These are phyloP conservation scores for Cladopsammia gracilis DNA, from an alignment of 64 coral and sea anemone genomes.

Conservation along the genomic window DNA sequence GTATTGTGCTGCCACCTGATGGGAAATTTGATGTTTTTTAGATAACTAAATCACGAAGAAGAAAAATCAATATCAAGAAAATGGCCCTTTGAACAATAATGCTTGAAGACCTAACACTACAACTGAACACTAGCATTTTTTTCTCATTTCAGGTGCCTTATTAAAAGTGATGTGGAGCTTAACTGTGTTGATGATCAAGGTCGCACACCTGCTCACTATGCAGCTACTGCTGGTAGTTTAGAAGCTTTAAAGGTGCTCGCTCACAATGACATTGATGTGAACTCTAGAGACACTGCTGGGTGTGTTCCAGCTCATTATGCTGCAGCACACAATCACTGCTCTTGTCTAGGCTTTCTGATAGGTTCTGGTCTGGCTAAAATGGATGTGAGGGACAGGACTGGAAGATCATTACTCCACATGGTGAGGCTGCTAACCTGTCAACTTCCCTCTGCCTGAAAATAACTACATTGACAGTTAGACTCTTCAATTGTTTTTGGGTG, in stretches of 20 bases:
- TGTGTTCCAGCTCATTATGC: conserved; percentile 88
- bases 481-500: too few species aligned
- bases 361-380: conserved; percentile 77
- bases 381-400: conserved; percentile 80
- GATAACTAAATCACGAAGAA: too few species aligned
- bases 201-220: conserved; percentile 85
- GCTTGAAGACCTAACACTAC: too few species aligned
- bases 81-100: too few species aligned
- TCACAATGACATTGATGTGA: conserved; percentile 89
- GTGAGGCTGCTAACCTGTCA: conserved; percentile 38
- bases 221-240: conserved; percentile 74
- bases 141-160: conserved; percentile 66
- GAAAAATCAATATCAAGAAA: too few species aligned
- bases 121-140: not conserved
- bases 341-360: conserved; percentile 84
- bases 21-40: too few species aligned
- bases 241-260: conserved; percentile 86
- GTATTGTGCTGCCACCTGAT: too few species aligned
- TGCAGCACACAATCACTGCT: conserved; percentile 72
- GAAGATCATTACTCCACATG: conserved; percentile 84
- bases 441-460: too few species aligned
- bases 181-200: conserved; percentile 72
- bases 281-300: conserved; percentile 75
- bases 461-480: too few species aligned
- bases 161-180: conserved; percentile 81